phyloP scores from a whole-genome alignment of 2,113 vertebrate species.

The Columbina picui region DNA sequence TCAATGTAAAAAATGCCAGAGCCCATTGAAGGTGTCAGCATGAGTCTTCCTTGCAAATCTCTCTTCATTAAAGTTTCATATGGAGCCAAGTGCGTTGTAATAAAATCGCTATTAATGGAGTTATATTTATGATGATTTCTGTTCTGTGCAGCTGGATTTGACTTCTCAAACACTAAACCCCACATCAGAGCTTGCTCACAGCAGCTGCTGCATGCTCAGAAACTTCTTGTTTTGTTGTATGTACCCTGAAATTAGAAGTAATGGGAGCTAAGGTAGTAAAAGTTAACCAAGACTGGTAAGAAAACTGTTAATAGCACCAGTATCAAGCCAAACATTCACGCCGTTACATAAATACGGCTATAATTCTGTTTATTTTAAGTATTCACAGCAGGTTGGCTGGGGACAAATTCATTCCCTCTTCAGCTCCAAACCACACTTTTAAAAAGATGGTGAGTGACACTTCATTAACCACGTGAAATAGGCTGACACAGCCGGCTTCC shows the following conservation, averaged over 20 bases:
- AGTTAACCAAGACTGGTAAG: not conserved
- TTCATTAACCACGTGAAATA: conserved; percentile 18
- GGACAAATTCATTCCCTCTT: conserved; percentile 15
- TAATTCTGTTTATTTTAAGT: not conserved
- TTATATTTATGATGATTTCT: conserved; percentile 44
- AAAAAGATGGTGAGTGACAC: conserved; percentile 18
- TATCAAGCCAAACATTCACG: not conserved
- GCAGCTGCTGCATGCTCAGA: not conserved
- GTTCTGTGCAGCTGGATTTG: conserved; percentile 3
- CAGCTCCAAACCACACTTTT: conserved; percentile 1
- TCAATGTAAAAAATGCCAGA: conserved; percentile 47
- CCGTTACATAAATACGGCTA: not conserved
- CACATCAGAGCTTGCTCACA: not conserved
- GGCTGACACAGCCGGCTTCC: not conserved
- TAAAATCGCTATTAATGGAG: conserved; percentile 58
- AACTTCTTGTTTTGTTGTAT: not conserved
- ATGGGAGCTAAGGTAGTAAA: not conserved
- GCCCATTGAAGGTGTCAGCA: conserved; percentile 45
- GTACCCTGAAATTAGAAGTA: not conserved
- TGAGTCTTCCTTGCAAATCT: conserved; percentile 44
- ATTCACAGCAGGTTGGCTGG: not conserved
- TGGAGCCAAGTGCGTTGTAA: conserved; percentile 47
- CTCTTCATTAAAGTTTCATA: conserved; percentile 61
- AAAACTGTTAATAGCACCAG: not conserved
- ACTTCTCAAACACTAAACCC: conserved; percentile 5